These are phyloP conservation scores for Coronaproctus castanopsis DNA, from an alignment of 2,888 invertebrate species.

Conservation along the genomic window DNA sequence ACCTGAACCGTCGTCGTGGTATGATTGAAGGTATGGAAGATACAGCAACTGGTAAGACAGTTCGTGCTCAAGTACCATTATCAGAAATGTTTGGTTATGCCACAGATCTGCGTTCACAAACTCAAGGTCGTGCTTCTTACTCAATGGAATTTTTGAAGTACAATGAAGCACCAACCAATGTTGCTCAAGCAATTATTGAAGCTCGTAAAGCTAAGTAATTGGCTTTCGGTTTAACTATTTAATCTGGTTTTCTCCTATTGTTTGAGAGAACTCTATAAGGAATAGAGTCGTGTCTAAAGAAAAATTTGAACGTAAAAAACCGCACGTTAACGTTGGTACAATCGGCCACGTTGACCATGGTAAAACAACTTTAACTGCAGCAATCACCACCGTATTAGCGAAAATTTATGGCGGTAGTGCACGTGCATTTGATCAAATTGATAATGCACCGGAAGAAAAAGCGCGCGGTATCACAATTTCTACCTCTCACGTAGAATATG, in stretches of 20 bases:
- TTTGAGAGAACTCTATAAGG: no score
- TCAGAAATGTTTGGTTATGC: constrained; percentile 15
- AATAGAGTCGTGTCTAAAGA: constrained; percentile 9
- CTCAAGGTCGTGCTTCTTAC: constrained; percentile 6
- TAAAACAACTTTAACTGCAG: constrained; percentile 18
- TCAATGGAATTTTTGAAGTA: constrained; percentile 9
- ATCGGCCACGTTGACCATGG: constrained; percentile 20
- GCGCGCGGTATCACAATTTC: constrained; percentile 27
- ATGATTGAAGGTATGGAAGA: constrained; percentile 12
- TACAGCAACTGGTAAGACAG: background rate
- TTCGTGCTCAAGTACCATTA: constrained; percentile 5
- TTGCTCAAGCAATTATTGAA: background rate
- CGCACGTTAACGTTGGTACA: constrained; percentile 18
- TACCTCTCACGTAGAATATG: constrained; percentile 20
- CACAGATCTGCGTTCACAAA: constrained; percentile 6
- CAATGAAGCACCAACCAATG: constrained; percentile 15
- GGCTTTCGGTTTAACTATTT: no score
- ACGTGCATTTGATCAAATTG: constrained; percentile 26
- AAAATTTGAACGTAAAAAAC: constrained; percentile 11
- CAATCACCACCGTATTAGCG: constrained; percentile 12
- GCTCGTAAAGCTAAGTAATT: no score
- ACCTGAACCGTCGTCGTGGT: constrained; percentile 17
- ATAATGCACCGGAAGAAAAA: constrained; percentile 30
- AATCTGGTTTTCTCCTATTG: no score
- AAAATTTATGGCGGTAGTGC: background rate